Conservation (phyloP, 2,113 vertebrate species). For the Myrmecobius fasciatus region DNA sequence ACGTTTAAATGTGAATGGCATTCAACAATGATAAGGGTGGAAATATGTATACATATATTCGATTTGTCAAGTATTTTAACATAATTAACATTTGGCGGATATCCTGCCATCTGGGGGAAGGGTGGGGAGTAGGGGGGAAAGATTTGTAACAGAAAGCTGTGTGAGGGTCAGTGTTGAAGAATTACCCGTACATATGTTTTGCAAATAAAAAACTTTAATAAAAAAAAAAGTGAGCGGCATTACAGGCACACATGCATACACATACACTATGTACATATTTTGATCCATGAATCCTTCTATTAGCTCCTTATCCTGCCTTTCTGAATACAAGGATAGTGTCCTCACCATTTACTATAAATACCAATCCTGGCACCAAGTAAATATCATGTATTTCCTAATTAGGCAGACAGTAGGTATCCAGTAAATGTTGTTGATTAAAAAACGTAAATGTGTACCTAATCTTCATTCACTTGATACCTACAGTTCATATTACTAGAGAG, state of each 20-base stretch:
- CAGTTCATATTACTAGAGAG: neutral
- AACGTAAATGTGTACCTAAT: neutral
- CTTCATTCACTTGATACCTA: neutral
- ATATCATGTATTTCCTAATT: conserved; percentile 6
- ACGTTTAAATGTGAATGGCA: neutral
- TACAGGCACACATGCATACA: too few species aligned
- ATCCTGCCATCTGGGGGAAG: too few species aligned
- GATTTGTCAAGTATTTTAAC: too few species aligned
- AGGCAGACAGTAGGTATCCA: neutral
- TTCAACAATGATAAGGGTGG: too few species aligned
- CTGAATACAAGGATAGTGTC: neutral
- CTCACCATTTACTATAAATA: conserved; percentile 14
- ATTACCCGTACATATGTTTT: too few species aligned
- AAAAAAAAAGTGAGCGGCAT: too few species aligned
- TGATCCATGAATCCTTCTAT: neutral
- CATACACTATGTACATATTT: neutral
- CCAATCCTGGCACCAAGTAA: conserved; percentile 3
- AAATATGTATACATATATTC: too few species aligned
- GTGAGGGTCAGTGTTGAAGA: too few species aligned
- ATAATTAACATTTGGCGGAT: too few species aligned
- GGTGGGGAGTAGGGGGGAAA: too few species aligned
- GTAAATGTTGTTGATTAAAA: neutral
- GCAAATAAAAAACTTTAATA: too few species aligned
- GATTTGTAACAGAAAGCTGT: too few species aligned
- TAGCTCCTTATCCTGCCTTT: neutral